Evolutionary conservation across 1,140 invertebrate species (phyloP), one percentile per base, ranked within the genome.

Genomic region (Platyura marginata): DNA sequence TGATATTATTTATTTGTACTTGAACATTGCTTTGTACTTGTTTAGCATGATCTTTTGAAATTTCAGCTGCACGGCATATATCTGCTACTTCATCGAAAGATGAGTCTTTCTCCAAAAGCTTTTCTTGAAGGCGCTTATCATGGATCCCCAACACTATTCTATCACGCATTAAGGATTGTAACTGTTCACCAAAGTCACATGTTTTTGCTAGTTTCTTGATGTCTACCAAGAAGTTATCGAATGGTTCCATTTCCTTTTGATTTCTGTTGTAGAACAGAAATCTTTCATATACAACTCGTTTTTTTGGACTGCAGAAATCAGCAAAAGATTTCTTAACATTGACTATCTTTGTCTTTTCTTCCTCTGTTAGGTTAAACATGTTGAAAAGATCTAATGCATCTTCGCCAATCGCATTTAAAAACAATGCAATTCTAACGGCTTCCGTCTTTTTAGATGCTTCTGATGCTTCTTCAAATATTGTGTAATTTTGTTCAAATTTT

Each of bases 201-300:
- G 48, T 43, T 46, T 50, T 43, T 8, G 47, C 48, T 11, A 49
- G 33, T 21, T 50, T 51, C 36, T 46, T 46, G 16, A 56, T 22
- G 21, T 54, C 50, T 2, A 46, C 50, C 18, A 51, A n/a, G 42
- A 53, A 58, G n/a, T n/a, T 23, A 32, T 59, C 53, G 40, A 56
- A 50, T n/a, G 37, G 29, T 44, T 57, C 51, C 11, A 48, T 47
- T 33, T 55, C 50, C 33, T 45, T 47, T 46, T 56, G 53, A 9
- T 33, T 32, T 33, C 49, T 39, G 4, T 23, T 44, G 38, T 51
- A 46, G 36, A 56, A 56, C 18, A 48, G 44, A 35, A 49, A 53
- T 21, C 48, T 46, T 43, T 54, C 49, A 40, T 46, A 49, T 10
- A 46, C 47, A 3, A 48, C 43, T 38, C 54, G 54, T 38, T 38